Evolutionary conservation across 2,113 vertebrate genomes (phyloP).

Genomic region (Lophura nycthemera): DNA sequence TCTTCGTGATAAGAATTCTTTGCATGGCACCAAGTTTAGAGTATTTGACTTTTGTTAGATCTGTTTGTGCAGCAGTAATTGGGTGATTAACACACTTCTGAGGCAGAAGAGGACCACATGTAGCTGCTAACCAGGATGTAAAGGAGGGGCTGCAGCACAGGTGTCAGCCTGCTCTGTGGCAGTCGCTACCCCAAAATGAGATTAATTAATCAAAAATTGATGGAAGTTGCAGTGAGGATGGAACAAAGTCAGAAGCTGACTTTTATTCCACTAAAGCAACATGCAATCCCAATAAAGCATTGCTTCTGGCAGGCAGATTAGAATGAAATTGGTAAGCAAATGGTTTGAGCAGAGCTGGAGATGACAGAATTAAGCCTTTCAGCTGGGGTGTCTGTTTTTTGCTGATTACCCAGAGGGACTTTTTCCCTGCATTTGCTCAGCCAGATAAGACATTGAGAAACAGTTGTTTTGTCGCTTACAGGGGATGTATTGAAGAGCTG

Average conservation of each 20-base stretch:
- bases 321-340: not conserved
- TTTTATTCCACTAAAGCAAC: not conserved
- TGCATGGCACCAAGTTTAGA: not conserved
- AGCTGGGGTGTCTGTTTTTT: not conserved
- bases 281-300: not conserved
- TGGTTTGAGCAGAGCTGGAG: not conserved
- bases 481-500: not conserved
- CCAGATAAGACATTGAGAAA: not conserved
- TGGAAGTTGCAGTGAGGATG: not conserved
- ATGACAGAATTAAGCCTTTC: not conserved
- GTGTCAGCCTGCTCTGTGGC: not conserved
- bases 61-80: not conserved
- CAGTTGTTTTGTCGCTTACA: not conserved
- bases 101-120: accelerated
- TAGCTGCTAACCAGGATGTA: not conserved
- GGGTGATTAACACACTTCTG: not conserved
- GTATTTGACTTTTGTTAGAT: not conserved
- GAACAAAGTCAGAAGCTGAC: not conserved
- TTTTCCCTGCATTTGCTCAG: not conserved
- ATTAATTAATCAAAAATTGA: not conserved
- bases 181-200: not conserved
- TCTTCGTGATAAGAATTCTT: not conserved
- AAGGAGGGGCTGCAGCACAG: not conserved
- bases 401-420: not conserved
- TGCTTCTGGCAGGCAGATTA: not conserved